phyloP scores from a whole-genome alignment of 2,888 invertebrate species.

The Pantelozetes paolii region DNA sequence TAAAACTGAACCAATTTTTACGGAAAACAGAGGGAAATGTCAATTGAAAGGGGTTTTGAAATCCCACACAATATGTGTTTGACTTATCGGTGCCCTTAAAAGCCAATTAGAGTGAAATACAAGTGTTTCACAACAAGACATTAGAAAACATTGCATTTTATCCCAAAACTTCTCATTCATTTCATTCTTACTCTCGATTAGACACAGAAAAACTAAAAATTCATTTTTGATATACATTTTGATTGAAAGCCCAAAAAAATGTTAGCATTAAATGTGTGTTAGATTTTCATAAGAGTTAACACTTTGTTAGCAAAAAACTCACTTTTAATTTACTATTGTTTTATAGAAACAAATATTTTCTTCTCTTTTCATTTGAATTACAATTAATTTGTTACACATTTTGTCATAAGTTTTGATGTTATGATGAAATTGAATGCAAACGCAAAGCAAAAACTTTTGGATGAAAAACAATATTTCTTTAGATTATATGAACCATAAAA shows the following conservation, averaged over 20 bases:
- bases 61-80: neutral
- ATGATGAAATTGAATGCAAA: neutral
- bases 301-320: neutral
- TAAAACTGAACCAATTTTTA: too few relatives aligned
- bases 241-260: neutral
- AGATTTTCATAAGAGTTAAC: neutral
- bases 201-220: neutral
- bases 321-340: neutral
- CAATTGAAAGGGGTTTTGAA: neutral
- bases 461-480: neutral
- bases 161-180: neutral
- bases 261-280: neutral
- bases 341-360: neutral
- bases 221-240: neutral
- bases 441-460: neutral
- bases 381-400: neutral
- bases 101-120: neutral
- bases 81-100: constrained; percentile 1
- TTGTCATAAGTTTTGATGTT: neutral
- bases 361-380: neutral
- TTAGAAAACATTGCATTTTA: neutral
- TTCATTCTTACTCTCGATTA: neutral
- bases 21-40: too few relatives aligned
- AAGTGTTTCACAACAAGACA: neutral
- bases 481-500: neutral